Conservation (phyloP, 2,797 vertebrate genomes). For the Tapirus indicus region DNA sequence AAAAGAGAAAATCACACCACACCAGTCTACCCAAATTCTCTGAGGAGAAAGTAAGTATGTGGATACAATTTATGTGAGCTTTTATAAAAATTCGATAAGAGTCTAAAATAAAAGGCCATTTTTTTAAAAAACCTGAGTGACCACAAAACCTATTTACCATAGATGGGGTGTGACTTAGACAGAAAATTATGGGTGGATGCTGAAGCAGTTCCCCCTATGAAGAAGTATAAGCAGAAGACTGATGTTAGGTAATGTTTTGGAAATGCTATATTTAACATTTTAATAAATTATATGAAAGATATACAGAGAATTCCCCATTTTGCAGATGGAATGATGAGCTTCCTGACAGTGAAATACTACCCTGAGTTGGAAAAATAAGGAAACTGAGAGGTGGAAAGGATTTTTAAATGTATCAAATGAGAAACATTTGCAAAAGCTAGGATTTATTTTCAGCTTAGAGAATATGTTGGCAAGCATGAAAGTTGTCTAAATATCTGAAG, state of each 20-base stretch:
- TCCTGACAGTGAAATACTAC: constrained; percentile 29
- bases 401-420: constrained; percentile 54
- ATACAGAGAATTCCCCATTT: constrained; percentile 1
- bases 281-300: constrained; percentile 30
- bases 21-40: constrained; percentile 20
- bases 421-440: constrained; percentile 64
- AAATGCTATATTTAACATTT: constrained; percentile 48
- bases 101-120: background rate
- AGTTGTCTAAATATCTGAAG: constrained; percentile 50
- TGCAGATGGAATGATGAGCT: background rate
- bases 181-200: background rate
- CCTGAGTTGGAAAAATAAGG: constrained; percentile 8
- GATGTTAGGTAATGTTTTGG: background rate
- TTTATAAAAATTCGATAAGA: background rate
- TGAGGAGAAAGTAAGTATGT: background rate
- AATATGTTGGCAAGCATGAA: constrained; percentile 16
- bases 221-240: background rate
- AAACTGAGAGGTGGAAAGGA: constrained; percentile 31
- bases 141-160: constrained; percentile 29
- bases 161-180: background rate
- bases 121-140: background rate
- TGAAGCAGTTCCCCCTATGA: background rate
- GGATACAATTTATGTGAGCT: background rate
- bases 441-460: constrained; percentile 34
- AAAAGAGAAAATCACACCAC: background rate